These are phyloP conservation scores for Arizona elegans DNA, from an alignment of 2,113 vertebrate genomes.

Conservation along the genomic window DNA sequence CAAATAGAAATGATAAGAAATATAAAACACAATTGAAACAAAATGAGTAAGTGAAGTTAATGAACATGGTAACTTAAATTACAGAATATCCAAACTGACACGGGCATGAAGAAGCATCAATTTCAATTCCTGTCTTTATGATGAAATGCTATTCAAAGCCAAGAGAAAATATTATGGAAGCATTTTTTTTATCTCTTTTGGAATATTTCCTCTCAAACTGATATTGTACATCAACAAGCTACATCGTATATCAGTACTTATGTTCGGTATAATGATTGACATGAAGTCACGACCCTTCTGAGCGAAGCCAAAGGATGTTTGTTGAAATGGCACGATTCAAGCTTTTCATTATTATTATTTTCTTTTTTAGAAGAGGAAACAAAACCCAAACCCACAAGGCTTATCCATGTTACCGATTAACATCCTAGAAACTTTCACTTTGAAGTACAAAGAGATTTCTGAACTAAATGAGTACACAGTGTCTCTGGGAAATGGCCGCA, in stretches of 20 bases:
- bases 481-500: slow-evolving; percentile 30
- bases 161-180: neutral
- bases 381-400: slow-evolving; percentile 24
- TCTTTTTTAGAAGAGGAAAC: neutral
- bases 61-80: neutral
- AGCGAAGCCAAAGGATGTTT: neutral
- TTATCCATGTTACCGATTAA: slow-evolving; percentile 49
- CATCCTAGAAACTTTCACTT: slow-evolving; percentile 35
- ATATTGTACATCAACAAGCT: neutral
- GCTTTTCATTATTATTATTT: slow-evolving; percentile 14
- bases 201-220: neutral
- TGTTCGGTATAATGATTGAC: neutral
- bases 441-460: slow-evolving; percentile 45
- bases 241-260: neutral
- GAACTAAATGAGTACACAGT: neutral
- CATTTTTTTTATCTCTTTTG: neutral
- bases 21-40: neutral
- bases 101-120: neutral
- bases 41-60: neutral
- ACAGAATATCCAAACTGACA: neutral
- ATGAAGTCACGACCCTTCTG: neutral
- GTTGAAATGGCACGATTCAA: neutral
- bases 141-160: neutral
- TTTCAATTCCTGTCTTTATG: neutral
- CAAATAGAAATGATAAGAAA: neutral